Conservation (phyloP, 2,888 invertebrate genomes). For the Drosophila subsilvestris region DNA sequence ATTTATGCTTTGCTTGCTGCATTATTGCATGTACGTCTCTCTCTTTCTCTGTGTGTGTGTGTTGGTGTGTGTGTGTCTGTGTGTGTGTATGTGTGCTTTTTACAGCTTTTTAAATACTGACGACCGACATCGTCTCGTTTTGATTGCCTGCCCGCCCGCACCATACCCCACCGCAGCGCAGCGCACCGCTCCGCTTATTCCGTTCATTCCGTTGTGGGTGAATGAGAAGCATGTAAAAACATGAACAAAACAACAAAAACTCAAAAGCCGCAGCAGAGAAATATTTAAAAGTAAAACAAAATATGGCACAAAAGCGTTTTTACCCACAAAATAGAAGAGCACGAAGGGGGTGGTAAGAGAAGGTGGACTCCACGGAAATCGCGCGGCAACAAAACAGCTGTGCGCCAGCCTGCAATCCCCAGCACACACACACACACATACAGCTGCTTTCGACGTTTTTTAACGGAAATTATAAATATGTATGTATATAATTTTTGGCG, state of each 20-base stretch:
- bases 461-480: slow-evolving; percentile 74
- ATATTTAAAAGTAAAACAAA: slow-evolving; percentile 27
- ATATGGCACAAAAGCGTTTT: slow-evolving; percentile 50
- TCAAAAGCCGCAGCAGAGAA: slow-evolving; percentile 30
- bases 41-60: slow-evolving; percentile 33
- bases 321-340: slow-evolving; percentile 39
- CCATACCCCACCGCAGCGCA: slow-evolving; percentile 13
- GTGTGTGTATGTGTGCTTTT: slow-evolving; percentile 53
- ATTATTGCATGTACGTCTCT: slow-evolving; percentile 80
- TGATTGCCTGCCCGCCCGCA: slow-evolving; percentile 50
- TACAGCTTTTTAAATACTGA: slow-evolving; percentile 77
- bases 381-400: slow-evolving; percentile 69
- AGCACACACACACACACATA: neutral
- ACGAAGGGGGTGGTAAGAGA: slow-evolving; percentile 4
- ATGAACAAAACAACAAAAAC: slow-evolving; percentile 28
- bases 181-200: slow-evolving; percentile 49
- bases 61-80: no score
- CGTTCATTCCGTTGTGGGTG: slow-evolving; percentile 69
- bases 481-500: slow-evolving; percentile 34
- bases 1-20: slow-evolving; percentile 83
- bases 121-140: slow-evolving; percentile 59
- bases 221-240: slow-evolving; percentile 70
- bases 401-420: slow-evolving; percentile 50
- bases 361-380: slow-evolving; percentile 63
- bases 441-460: slow-evolving; percentile 21